Base-by-base conservation (phyloP, 37 sponge, comb jelly and placozoan genomes). In the Halisarca cf. caerulea region DNA sequence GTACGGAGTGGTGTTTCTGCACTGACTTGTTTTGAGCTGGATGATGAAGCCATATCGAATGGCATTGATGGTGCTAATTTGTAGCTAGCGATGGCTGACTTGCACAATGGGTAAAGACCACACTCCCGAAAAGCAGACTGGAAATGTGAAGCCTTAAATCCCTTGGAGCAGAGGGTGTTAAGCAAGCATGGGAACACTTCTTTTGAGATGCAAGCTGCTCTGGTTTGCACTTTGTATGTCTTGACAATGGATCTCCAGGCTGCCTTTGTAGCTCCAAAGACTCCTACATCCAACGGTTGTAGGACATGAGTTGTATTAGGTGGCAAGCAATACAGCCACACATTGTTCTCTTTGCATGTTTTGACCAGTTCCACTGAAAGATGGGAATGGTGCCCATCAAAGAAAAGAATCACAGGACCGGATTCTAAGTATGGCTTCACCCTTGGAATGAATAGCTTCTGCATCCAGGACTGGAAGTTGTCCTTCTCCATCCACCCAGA, bases 341-440 rank as follows among this genome's bases (percentile, higher is more conserved):
- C 34, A 41, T 83, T 79, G 39, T 79, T 75, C 11, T 30, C 37
- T 34, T 69, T 69, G 38, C 66, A 34, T 60, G 78, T 40, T 79
- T 80, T 44, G 53, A 3, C 36, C 59, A 28, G 41, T 59, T 78
- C 30, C 81, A 43, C 3, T 41, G 20, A 37, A 78, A 38, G 54
- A 44, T 80, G 38, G 82, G 33, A 17, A 69, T 86, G 84, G 64
- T 90, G 87, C 4, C 91, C 91, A 90, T 90, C 91, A 82, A 90
- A 77, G 64, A 90, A 75, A 6, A 90, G 84, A 57, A 86, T 39
- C 17, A 83, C 80, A 9, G 87, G 87, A 36, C 33, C 44, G 9
- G 55, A 59, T 4, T 18, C 27, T 36, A 58, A 1, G 35, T 69
- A 68, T 40, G 36, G 53, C 58, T 75, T 45, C 14, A 81, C 86